A percentile compares a stretch with the other conserved stretches of the same genome.
These are phyloP conservation scores for Drosophila eugracilis DNA, from an alignment of 1,140 invertebrate genomes.

Conservation along the genomic window DNA sequence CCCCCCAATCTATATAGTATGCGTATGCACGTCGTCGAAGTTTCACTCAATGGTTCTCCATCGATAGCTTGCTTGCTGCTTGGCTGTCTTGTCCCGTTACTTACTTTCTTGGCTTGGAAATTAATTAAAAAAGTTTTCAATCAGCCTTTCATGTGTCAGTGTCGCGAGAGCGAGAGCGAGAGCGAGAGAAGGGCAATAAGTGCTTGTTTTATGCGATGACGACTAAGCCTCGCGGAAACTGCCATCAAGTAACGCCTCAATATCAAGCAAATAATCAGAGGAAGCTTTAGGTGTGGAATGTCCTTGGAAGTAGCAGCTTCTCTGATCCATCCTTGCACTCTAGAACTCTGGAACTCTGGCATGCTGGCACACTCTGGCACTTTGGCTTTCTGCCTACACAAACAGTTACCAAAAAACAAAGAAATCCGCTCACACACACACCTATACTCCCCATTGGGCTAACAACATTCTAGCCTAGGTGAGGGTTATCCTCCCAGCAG, in stretches of 20 bases:
- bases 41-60: constrained; percentile 47
- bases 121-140: constrained; percentile 84
- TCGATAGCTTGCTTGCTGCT: not conserved
- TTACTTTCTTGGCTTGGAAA: constrained; percentile 57
- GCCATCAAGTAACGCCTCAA: constrained; percentile 35
- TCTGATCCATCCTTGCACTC: too few species aligned
- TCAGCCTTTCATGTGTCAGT: constrained; percentile 73
- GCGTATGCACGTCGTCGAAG: constrained; percentile 27
- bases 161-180: not conserved
- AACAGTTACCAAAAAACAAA: constrained; percentile 11
- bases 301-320: too few species aligned
- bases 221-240: not conserved
- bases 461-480: constrained; percentile 6
- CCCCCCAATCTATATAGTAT: too few species aligned
- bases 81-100: constrained; percentile 14
- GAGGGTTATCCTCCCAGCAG: not conserved
- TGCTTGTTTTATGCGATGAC: not conserved
- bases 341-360: too few species aligned
- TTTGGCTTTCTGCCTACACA: constrained; percentile 4
- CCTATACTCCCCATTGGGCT: too few species aligned
- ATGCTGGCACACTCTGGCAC: too few species aligned
- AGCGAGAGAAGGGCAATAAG: not conserved
- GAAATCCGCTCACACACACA: constrained; percentile 8
- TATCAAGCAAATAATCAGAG: not conserved
- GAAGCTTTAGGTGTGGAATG: not conserved